Percentiles rank a stretch among this genome's conserved stretches.
Conservation (phyloP, 2,113 vertebrate species). For the Cryptotis parvus region DNA sequence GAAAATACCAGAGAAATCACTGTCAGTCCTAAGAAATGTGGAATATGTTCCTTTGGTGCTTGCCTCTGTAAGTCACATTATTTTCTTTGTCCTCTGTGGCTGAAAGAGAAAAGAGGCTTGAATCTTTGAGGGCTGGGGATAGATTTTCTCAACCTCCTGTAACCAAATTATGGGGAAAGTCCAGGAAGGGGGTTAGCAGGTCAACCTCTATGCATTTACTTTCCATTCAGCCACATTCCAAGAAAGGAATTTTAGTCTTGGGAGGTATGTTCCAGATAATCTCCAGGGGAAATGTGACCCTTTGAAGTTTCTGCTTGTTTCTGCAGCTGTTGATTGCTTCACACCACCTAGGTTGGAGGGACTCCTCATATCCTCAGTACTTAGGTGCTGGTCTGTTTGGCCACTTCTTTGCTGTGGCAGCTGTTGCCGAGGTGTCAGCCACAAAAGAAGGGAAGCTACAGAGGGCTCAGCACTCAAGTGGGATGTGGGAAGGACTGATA, state of each 20-base stretch:
- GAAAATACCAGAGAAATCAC: neutral
- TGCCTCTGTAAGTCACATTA: neutral
- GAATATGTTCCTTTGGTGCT: neutral
- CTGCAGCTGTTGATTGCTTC: slow-evolving; percentile 65
- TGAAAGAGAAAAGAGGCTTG: slow-evolving; percentile 12
- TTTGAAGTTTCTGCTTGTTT: slow-evolving; percentile 76
- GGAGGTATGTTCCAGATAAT: slow-evolving; percentile 65
- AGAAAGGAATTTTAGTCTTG: slow-evolving; percentile 64
- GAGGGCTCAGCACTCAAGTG: neutral
- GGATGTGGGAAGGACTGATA: slow-evolving; percentile 15
- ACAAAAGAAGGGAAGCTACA: neutral
- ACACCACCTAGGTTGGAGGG: neutral
- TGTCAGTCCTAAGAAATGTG: slow-evolving; percentile 1
- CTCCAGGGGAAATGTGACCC: slow-evolving; percentile 51
- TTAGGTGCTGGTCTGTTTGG: neutral
- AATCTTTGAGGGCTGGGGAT: neutral
- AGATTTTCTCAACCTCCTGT: slow-evolving; percentile 35
- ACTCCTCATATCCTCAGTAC: neutral
- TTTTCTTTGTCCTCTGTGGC: slow-evolving; percentile 41
- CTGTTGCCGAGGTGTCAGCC: neutral
- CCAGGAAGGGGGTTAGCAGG: slow-evolving; percentile 64
- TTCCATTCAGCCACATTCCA: slow-evolving; percentile 69
- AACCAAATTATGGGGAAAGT: slow-evolving; percentile 60
- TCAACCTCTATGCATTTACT: slow-evolving; percentile 61
- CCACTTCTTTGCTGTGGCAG: neutral